These are phyloP conservation scores for Anas bernieri DNA, from an alignment of 2,797 vertebrate species.

Conservation along the genomic window DNA sequence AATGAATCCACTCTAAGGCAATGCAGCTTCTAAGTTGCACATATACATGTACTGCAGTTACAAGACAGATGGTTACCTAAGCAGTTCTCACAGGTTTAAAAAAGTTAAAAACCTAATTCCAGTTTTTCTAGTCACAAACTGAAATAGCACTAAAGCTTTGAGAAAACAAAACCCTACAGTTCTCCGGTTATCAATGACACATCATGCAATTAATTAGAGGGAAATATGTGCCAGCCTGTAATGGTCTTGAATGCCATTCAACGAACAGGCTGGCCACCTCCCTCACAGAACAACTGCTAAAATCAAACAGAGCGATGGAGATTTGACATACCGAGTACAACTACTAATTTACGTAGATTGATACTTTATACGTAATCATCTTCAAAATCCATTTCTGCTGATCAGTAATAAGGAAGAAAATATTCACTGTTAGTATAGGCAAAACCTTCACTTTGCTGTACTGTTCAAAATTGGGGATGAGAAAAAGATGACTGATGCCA, in stretches of 20 bases:
- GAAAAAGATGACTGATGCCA: neutral
- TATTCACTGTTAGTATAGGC: neutral
- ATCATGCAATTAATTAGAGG: neutral
- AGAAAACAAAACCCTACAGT: neutral
- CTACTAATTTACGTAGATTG: neutral
- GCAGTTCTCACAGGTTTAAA: slow-evolving; percentile 9
- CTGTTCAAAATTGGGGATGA: neutral
- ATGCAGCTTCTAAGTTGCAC: neutral
- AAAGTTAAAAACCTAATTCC: slow-evolving; percentile 15
- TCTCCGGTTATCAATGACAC: neutral
- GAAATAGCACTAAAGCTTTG: slow-evolving; percentile 1
- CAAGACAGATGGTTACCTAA: slow-evolving; percentile 34
- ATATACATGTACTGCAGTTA: neutral
- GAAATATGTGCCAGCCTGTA: neutral
- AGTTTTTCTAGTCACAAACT: neutral
- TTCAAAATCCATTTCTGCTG: neutral
- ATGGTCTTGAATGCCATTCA: neutral
- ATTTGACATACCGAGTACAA: neutral
- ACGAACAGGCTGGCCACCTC: neutral
- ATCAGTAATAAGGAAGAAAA: neutral
- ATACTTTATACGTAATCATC: neutral
- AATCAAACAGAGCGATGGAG: neutral
- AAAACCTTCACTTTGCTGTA: neutral
- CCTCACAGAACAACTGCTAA: neutral
- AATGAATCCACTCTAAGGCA: neutral